Evolutionary conservation across 2,888 invertebrate genomes (phyloP).

Genomic region (Ecdyonurus torrentis): DNA sequence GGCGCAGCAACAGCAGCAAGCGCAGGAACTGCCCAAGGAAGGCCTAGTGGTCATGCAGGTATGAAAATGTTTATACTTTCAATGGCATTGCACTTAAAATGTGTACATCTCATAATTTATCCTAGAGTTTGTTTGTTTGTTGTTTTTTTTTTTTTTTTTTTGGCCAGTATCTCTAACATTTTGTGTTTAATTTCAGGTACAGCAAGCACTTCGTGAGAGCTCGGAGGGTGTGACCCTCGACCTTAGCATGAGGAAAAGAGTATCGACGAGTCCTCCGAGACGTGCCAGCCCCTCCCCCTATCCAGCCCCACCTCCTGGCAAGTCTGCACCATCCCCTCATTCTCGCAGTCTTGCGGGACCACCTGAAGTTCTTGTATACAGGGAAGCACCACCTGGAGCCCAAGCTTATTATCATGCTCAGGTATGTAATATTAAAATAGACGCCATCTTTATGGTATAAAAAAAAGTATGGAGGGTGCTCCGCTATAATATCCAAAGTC

Average conservation of each 20-base stretch:
- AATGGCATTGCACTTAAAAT: background rate
- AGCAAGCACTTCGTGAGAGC: slow-evolving; percentile 16
- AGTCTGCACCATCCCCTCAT: slow-evolving; percentile 23
- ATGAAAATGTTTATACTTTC: too few relatives aligned
- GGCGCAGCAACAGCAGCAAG: slow-evolving; percentile 12
- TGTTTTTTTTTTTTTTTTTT: too few relatives aligned
- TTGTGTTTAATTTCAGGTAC: slow-evolving; percentile 18
- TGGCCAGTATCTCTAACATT: too few relatives aligned
- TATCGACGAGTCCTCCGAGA: slow-evolving; percentile 10
- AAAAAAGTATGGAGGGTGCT: too few relatives aligned
- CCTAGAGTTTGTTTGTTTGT: too few relatives aligned
- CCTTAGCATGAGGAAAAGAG: slow-evolving; percentile 47
- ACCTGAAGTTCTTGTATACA: slow-evolving; percentile 11
- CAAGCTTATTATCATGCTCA: background rate
- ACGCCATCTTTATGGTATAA: too few relatives aligned
- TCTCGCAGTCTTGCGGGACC: slow-evolving; percentile 5
- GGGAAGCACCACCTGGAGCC: slow-evolving; percentile 5
- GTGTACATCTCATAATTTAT: background rate
- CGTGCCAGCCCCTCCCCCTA: slow-evolving; percentile 18
- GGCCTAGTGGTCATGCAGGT: slow-evolving; percentile 46
- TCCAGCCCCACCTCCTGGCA: slow-evolving; percentile 22
- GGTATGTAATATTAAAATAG: too few relatives aligned
- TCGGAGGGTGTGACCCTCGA: slow-evolving; percentile 45
- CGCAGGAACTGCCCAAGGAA: slow-evolving; percentile 38
- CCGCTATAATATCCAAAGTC: too few relatives aligned